Evolutionary conservation across 1,140 invertebrate genomes (phyloP), one percentile per base, ranked within the genome.

Genomic region (Sinella curviseta): DNA sequence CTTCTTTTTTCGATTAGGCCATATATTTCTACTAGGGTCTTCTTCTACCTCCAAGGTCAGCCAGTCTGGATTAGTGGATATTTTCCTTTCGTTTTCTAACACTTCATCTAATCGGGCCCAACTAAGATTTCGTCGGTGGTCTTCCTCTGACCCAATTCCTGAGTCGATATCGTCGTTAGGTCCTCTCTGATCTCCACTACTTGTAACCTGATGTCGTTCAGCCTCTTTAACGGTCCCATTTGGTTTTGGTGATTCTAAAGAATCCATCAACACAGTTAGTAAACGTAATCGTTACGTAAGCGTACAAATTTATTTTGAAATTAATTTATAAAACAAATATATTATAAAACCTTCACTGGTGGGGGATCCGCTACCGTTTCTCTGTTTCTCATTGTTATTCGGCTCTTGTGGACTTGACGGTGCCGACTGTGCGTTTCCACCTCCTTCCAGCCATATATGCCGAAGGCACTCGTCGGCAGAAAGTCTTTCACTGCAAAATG

Each of bases 381-480:
- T 35, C 39, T 75, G 74, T 73, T 82, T 82, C 30, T 79, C 76
- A 65, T 82, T 82, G 78, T 81, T 81, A 78, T 81, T 81, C 39
- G 80, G 80, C 73, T 81, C 81, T 55, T 74, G 73, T 26, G 75
- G 78, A 34, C 76, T 76, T 26, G 78, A 60, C 12, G 75, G 26
- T n/a, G 55, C 30, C 17, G 78, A 30, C 2, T 70, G 31, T 70
- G 77, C 34, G 48, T 55, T 55, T 36, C 34, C 65, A 54, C 55
- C 74, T 20, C 67, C 60, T 48, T 80, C 76, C n/a, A 99, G 88
- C 96, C 97, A 99, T 86, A 95, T 93, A 87, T 99, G 95, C 85
- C 98, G 95, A 84, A 96, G 91, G 84, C 96, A 97, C 87, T 99
- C 97, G 84, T 98, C 96, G 0, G 94, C 92, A 60, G 93, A 91